Evolutionary conservation across 2,797 vertebrate species (phyloP), one percentile per base, ranked within the genome.

Genomic region (Poliocrania exsul): DNA sequence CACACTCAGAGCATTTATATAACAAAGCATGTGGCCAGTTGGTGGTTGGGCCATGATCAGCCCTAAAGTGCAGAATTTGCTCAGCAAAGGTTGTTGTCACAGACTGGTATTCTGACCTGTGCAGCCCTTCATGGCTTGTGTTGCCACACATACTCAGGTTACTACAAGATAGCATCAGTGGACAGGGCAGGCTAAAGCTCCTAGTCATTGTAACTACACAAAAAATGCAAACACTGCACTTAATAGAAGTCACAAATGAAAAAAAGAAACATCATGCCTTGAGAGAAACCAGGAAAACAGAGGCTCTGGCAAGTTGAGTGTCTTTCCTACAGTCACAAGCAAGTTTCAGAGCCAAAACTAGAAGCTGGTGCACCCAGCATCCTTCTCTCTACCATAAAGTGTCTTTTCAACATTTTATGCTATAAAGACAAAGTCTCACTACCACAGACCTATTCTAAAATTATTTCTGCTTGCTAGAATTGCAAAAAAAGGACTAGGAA

Each of bases 11-110:
- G 50, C 11, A 56, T 20, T 74, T 35, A 56, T 3, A 51, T 23
- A 58, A 2, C 5, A 16, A 37, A 44, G 42, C 0, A 2, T 0
- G 1, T 6, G n/a, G n/a, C 14, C 28, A 28, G 31, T 5, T 46
- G 29, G 9, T 17, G 35, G 29, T 49, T 26, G 49, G 69, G 23
- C 13, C 31, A 65, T 29, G 29, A 67, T 37, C 49, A 86, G 31
- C n/a, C 71, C 60, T 71, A 53, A 94, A 77, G 54, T 9, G 6
- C 56, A 87, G 58, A 47, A 58, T 80, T 80, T 50, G 47, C 61
- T 60, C 16, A 74, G n/a, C 2, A 9, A 57, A 93, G 20, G 50
- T 31, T 75, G 26, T 35, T 79, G 35, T 33, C 60, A 25, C 37
- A 53, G 57, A 8, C 42, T 49, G 37, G 25, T 31, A 14, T 13